Evolutionary conservation across 1,140 invertebrate genomes (phyloP), one percentile per base, ranked within the genome.

Genomic region (Diachasma alloeum): DNA sequence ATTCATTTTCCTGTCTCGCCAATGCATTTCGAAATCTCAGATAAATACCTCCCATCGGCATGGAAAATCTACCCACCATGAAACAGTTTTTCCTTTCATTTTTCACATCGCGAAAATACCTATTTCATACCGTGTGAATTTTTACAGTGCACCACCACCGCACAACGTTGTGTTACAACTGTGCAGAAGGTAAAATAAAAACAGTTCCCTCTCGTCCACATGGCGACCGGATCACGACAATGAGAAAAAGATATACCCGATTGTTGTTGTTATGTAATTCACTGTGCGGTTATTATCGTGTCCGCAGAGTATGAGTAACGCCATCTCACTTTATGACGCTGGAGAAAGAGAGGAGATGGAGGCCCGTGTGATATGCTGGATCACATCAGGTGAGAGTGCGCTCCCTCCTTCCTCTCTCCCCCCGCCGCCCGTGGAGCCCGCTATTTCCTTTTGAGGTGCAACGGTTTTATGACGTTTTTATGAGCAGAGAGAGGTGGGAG

Each of bases 241-340:
- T 75, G 73, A 75, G 73, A 75, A 72, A 56, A 36, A 22, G 48
- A 56, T 67, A 44, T 24, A 53, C 48, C 11, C 73, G 44, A 75
- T 75, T 63, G 72, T 74, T 53, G 48, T 68, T 22, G 24, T 75
- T 75, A 75, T 75, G 73, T 75, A 75, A 75, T 75, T 68, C 24
- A 19, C 63, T 36, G 19, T 48, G 63, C 6, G 48, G 48, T 53
- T 69, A 75, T 75, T 75, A 68, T 75, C 24, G 26, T 75, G 73
- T 75, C 73, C 44, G 26, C n/a, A 22, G 48, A 9, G 48, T 53
- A 74, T 74, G 56, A 74, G 63, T 66, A 66, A 63, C 24, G 72
- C 37, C 39, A 42, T 66, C 37, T 63, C 37, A 53, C 53, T 74
- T 24, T 42, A 39, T 22, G 48, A 53, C 15, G 9, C 48, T 19